Conservation (phyloP, 2,888 invertebrate genomes). For the Xiphydria camelus region DNA sequence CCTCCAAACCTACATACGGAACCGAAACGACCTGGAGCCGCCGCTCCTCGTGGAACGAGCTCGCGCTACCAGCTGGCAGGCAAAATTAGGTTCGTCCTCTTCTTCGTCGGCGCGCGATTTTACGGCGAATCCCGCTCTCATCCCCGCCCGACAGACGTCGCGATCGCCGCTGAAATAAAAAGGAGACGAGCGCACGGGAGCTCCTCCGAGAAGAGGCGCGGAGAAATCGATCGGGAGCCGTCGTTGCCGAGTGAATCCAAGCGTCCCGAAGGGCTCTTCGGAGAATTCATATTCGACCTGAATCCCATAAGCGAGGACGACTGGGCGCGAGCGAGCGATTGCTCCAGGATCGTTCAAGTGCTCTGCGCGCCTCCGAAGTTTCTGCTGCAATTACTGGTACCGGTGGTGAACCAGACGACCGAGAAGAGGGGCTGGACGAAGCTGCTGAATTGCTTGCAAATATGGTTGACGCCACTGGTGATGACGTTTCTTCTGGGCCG, state of each 20-base stretch:
- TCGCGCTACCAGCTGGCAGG: slow-evolving; percentile 41
- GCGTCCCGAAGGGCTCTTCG: slow-evolving; percentile 41
- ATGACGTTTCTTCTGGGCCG: slow-evolving; percentile 42
- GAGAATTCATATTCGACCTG: slow-evolving; percentile 49
- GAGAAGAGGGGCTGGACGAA: slow-evolving; percentile 64
- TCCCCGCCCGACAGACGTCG: too few species aligned
- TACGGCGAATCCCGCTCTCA: too few species aligned
- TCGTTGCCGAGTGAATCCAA: slow-evolving; percentile 1
- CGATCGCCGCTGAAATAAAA: slow-evolving; percentile 40
- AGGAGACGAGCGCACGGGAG: slow-evolving; percentile 9
- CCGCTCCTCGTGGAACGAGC: slow-evolving; percentile 37
- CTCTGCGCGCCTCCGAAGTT: slow-evolving; percentile 61
- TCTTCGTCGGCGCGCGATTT: too few species aligned
- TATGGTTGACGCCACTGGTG: slow-evolving; percentile 58
- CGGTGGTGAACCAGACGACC: slow-evolving; percentile 61
- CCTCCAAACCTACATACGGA: slow-evolving; percentile 44
- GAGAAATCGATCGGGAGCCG: not conserved
- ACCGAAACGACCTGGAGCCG: slow-evolving; percentile 30
- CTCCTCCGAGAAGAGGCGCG: not conserved
- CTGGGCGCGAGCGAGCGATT: slow-evolving; percentile 49
- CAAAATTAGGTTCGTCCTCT: slow-evolving; percentile 50
- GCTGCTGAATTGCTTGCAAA: slow-evolving; percentile 61
- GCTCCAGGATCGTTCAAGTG: slow-evolving; percentile 52
- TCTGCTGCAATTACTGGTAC: slow-evolving; percentile 61
- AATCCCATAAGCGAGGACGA: slow-evolving; percentile 49